A percentile compares a stretch with the other conserved stretches of the same genome.
Conservation (phyloP, 37 sponge, comb jelly and placozoan genomes). For the Agelas oroides region DNA sequence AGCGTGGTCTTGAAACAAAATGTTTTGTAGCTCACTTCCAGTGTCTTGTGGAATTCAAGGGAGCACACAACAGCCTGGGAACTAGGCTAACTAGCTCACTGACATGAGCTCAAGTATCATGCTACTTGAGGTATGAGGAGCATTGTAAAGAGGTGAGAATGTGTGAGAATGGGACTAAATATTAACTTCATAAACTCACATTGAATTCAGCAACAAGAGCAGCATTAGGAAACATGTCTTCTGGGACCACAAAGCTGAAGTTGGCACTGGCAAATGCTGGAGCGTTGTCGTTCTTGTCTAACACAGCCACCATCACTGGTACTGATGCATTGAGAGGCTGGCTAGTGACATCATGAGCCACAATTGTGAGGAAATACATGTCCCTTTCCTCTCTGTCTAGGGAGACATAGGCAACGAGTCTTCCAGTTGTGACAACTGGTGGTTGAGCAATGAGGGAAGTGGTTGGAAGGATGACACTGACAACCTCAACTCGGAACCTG, state of each 20-base stretch:
- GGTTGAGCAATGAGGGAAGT: constrained; percentile 17
- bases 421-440: constrained; percentile 20
- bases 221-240: neutral
- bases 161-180: no score
- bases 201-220: neutral
- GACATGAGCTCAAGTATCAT: no score
- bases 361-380: constrained; percentile 19
- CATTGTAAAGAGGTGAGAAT: no score
- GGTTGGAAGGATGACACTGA: neutral
- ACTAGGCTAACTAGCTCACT: no score
- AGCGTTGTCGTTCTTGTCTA: constrained; percentile 42
- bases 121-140: no score
- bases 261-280: constrained; percentile 22
- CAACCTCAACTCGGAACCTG: constrained; percentile 5
- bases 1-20: no score
- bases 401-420: neutral
- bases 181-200: no score
- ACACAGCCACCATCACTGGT: constrained; percentile 14
- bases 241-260: constrained; percentile 16
- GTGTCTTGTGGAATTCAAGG: no score
- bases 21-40: no score
- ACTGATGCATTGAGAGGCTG: constrained; percentile 20
- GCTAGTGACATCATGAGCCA: constrained; percentile 9
- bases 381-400: constrained; percentile 47
- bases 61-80: no score